These are phyloP conservation scores for Apantesis nais DNA, from an alignment of 2,888 invertebrate species.

Conservation along the genomic window DNA sequence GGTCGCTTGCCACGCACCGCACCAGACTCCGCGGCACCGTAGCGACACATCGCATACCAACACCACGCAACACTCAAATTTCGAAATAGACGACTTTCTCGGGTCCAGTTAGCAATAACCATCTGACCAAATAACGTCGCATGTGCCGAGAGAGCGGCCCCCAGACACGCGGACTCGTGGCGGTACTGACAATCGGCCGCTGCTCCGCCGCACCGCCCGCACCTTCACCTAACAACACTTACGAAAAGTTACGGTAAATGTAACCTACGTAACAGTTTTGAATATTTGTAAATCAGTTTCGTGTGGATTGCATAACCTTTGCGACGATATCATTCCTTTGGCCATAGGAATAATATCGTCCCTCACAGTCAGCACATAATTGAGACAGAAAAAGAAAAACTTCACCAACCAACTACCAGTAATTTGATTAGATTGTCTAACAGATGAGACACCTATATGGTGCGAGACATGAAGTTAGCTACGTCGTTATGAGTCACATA, in stretches of 20 bases:
- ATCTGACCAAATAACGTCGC: slow-evolving; percentile 67
- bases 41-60: slow-evolving; percentile 76
- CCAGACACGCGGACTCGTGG: slow-evolving; percentile 53
- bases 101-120: slow-evolving; percentile 73
- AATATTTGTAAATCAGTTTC: slow-evolving; percentile 41
- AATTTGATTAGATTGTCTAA: slow-evolving; percentile 54
- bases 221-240: slow-evolving; percentile 39
- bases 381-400: slow-evolving; percentile 21
- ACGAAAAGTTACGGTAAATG: slow-evolving; percentile 40
- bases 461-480: slow-evolving; percentile 65
- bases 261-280: slow-evolving; percentile 40
- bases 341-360: slow-evolving; percentile 26
- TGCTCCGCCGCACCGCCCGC: slow-evolving; percentile 27
- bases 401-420: slow-evolving; percentile 46
- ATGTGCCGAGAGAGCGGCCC: slow-evolving; percentile 57
- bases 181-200: slow-evolving; percentile 27
- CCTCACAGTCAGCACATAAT: slow-evolving; percentile 19
- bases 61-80: slow-evolving; percentile 80
- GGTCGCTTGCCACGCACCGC: slow-evolving; percentile 68
- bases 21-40: slow-evolving; percentile 82
- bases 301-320: slow-evolving; percentile 32
- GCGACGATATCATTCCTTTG: slow-evolving; percentile 2
- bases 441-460: slow-evolving; percentile 63
- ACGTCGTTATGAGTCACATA: slow-evolving; percentile 78
- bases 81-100: slow-evolving; percentile 83